Evolutionary conservation across 2,113 vertebrate genomes (phyloP).

Genomic region (Nerophis ophidion): DNA sequence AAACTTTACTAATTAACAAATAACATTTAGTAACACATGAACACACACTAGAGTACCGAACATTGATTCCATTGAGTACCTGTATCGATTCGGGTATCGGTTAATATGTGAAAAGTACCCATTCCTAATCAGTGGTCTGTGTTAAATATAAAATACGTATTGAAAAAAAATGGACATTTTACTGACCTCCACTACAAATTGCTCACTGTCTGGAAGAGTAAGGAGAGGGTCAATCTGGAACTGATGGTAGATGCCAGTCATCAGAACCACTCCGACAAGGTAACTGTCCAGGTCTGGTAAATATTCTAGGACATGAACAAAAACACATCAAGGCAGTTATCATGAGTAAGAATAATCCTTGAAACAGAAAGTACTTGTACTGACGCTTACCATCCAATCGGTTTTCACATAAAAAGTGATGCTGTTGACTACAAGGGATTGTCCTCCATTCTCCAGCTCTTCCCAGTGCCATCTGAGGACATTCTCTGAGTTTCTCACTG

Average conservation of each 20-base stretch:
- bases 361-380: background rate
- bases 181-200: slow-evolving; percentile 65
- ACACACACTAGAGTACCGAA: too few species aligned
- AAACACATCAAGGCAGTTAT: background rate
- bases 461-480: slow-evolving; percentile 62
- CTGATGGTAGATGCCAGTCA: slow-evolving; percentile 53
- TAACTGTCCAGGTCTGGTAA: slow-evolving; percentile 59
- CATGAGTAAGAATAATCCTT: too few species aligned
- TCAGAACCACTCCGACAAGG: slow-evolving; percentile 61
- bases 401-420: slow-evolving; percentile 61
- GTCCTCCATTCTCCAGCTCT: slow-evolving; percentile 40
- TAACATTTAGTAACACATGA: too few species aligned
- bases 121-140: background rate
- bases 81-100: too few species aligned
- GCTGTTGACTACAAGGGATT: slow-evolving; percentile 37
- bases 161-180: background rate
- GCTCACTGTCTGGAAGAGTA: slow-evolving; percentile 39
- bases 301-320: slow-evolving; percentile 39
- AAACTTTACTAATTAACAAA: too few species aligned
- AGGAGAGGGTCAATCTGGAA: slow-evolving; percentile 32
- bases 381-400: slow-evolving; percentile 43
- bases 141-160: background rate
- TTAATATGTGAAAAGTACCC: too few species aligned
- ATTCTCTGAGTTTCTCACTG: slow-evolving; percentile 18
- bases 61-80: too few species aligned